phyloP scores from a whole-genome alignment of 2,888 invertebrate genomes.

The Caenorhabditis uteleia region DNA sequence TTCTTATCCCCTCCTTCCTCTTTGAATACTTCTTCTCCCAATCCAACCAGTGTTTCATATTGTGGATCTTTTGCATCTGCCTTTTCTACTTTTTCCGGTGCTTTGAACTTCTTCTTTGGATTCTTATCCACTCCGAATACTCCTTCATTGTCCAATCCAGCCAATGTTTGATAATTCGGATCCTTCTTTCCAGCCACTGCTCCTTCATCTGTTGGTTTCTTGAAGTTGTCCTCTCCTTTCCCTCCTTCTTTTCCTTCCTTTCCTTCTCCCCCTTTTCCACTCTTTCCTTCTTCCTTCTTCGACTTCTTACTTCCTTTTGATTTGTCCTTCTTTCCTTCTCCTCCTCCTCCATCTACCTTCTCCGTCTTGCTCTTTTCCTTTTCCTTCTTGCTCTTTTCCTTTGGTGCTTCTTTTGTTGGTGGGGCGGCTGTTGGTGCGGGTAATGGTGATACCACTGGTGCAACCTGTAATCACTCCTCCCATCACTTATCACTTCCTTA shows the following conservation, averaged over 20 bases:
- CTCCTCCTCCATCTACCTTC: not conserved
- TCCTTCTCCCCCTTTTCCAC: not conserved
- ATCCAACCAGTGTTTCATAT: slow-evolving; percentile 39
- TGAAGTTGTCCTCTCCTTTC: slow-evolving; percentile 3
- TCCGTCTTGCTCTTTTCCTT: not conserved
- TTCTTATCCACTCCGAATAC: slow-evolving; percentile 27
- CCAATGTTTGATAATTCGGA: slow-evolving; percentile 9
- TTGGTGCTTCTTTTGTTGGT: not conserved
- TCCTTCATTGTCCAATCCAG: slow-evolving; percentile 6
- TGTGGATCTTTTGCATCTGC: slow-evolving; percentile 48
- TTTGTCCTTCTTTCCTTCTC: not conserved
- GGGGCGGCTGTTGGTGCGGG: too few relatives aligned
- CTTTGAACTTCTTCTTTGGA: slow-evolving; percentile 43
- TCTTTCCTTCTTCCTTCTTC: not conserved
- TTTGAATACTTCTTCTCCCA: slow-evolving; percentile 35
- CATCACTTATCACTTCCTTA: too few relatives aligned
- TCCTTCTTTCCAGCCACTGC: slow-evolving; percentile 6
- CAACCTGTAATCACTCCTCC: too few relatives aligned
- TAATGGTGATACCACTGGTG: too few relatives aligned
- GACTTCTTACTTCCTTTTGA: slow-evolving; percentile 8
- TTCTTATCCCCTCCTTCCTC: slow-evolving; percentile 11
- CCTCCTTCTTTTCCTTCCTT: not conserved
- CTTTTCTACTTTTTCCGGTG: slow-evolving; percentile 40
- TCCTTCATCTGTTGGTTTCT: slow-evolving; percentile 7
- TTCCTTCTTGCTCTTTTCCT: not conserved